Conservation (phyloP, 2,113 vertebrate species). For the Ascaphus truei region DNA sequence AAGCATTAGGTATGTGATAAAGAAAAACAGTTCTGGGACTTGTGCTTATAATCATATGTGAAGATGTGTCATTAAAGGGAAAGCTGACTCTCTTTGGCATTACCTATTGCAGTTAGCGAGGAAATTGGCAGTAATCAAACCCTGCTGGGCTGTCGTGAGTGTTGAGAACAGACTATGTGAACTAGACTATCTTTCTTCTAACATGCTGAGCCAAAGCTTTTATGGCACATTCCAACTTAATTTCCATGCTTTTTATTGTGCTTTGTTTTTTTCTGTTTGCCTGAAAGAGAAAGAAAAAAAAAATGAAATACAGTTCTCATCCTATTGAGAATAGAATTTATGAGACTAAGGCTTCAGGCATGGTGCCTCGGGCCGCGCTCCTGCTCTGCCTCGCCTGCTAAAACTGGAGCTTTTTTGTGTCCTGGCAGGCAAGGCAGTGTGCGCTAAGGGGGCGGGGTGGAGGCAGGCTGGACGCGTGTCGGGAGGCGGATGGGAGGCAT, state of each 20-base stretch:
- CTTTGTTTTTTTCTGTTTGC: slow-evolving; percentile 17
- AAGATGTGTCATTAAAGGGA: slow-evolving; percentile 22
- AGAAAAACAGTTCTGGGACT: slow-evolving; percentile 27
- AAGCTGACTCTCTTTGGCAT: slow-evolving; percentile 37
- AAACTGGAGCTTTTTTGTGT: no score
- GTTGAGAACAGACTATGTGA: slow-evolving; percentile 8
- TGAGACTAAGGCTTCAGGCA: no score
- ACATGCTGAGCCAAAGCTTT: slow-evolving; percentile 34
- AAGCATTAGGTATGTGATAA: slow-evolving; percentile 9
- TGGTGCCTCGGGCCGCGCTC: no score
- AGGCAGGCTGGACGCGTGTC: no score
- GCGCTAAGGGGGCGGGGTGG: no score
- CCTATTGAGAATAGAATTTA: slow-evolving; percentile 18
- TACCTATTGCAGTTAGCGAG: slow-evolving; percentile 37
- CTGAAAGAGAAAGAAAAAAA: slow-evolving; percentile 20
- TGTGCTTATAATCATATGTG: slow-evolving; percentile 29
- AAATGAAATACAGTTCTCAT: slow-evolving; percentile 34
- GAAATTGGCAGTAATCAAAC: slow-evolving; percentile 24
- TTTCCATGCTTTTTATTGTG: slow-evolving; percentile 32
- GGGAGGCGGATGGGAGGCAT: no score
- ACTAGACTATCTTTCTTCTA: slow-evolving; percentile 38
- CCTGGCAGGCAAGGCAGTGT: no score
- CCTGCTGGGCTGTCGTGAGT: slow-evolving; percentile 36
- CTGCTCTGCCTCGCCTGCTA: no score
- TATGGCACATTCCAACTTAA: slow-evolving; percentile 43